Base-by-base conservation (phyloP, 2,113 vertebrate species). In the Lophius piscatorius region DNA sequence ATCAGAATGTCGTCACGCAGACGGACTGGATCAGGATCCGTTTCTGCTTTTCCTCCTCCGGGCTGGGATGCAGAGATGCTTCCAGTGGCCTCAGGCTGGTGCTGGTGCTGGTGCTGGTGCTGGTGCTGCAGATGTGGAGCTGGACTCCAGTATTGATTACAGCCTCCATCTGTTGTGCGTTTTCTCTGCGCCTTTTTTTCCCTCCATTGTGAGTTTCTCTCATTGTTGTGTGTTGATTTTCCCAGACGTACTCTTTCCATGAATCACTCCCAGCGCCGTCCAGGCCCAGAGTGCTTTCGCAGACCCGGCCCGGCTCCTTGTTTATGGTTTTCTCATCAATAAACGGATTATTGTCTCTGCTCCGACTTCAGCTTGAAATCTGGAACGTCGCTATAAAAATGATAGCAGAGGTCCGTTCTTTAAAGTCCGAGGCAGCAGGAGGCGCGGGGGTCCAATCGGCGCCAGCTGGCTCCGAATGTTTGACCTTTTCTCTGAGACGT, bases 161-260 rank as follows among this genome's bases (percentile, higher is more conserved):
- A 82, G 61, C 13, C 62, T 63, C 78, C 87, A 90, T 88, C 87
- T 90, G 87, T 70, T 87, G 81, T 67, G 70, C 50, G 44, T 90
- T 86, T 87, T 70, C 70, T 47, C 61, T 10, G 22, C 55, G 31
- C n/a, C 21, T 40, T 58, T 52, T 54, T 54, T 13, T 42, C 49
- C 47, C 59, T 82, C 81, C 85, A 82, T 88, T 88, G 82, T 82
- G 77, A 84, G 82, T 87, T 71, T 63, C 65, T 78, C 57, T n/a
- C 83, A 86, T 88, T 89, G 81, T 87, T 88, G 80, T 87, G 70
- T 78, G 56, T 72, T 78, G 65, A 35, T 79, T 74, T 76, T 69
- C n/a, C 70, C 67, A 78, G 76, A 49, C 64, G 58, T 39, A 39
- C 68, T 52, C 70, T 86, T 90, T 88, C 86, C 87, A 87, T 84